These are phyloP conservation scores for Margaritifera margaritifera DNA, from an alignment of 2,888 invertebrate genomes.

Conservation along the genomic window DNA sequence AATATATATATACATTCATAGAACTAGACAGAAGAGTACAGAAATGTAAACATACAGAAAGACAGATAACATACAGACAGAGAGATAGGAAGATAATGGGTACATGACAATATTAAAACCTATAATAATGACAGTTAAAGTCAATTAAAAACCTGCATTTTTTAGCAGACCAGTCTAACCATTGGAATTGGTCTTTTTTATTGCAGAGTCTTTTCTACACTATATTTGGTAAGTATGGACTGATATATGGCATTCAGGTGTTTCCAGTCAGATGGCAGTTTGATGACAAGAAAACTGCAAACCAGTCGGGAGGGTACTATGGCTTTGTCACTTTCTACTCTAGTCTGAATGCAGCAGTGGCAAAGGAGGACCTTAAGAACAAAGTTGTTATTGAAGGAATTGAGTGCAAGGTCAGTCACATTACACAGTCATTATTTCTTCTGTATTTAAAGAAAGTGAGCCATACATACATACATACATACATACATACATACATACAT, in stretches of 20 bases:
- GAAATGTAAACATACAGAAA: too few species aligned
- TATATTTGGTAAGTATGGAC: constrained; percentile 50
- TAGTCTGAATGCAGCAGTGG: constrained; percentile 34
- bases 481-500: too few species aligned
- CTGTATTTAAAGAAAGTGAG: too few species aligned
- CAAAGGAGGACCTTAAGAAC: constrained; percentile 41
- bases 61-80: too few species aligned
- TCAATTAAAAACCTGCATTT: too few species aligned
- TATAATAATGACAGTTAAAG: too few species aligned
- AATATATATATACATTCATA: too few species aligned
- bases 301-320: constrained; percentile 34
- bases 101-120: too few species aligned
- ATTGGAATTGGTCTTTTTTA: background rate
- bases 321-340: constrained; percentile 62
- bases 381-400: constrained; percentile 37
- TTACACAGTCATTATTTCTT: background rate
- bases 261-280: constrained; percentile 31
- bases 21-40: too few species aligned
- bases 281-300: background rate
- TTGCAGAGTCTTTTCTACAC: constrained; percentile 43
- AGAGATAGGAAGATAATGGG: too few species aligned
- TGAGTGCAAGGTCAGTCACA: constrained; percentile 49
- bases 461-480: too few species aligned
- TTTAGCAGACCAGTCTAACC: too few species aligned
- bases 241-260: constrained; percentile 51